Evolutionary conservation across 2,797 vertebrate species (phyloP).

Genomic region (Chloroceryle inda): DNA sequence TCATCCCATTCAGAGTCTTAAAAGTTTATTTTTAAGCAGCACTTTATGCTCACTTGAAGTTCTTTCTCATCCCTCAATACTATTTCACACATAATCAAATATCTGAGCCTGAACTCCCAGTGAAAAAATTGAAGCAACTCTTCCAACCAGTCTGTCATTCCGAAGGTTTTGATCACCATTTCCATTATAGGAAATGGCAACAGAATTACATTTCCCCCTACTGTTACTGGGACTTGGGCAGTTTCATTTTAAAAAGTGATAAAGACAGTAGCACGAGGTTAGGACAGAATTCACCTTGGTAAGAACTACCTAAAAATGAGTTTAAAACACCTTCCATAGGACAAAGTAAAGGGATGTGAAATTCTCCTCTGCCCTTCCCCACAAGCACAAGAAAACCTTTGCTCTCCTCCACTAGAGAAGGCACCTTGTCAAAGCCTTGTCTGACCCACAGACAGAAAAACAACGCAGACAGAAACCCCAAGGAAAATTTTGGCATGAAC

Average conservation of each 20-base stretch:
- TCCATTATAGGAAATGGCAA: not conserved
- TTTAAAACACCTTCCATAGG: not conserved
- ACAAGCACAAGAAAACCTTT: not conserved
- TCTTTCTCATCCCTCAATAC: not conserved
- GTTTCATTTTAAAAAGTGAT: not conserved
- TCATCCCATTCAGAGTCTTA: not conserved
- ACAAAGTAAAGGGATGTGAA: not conserved
- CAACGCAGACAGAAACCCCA: not conserved
- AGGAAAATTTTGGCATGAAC: not conserved
- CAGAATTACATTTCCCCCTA: not conserved
- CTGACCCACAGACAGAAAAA: not conserved
- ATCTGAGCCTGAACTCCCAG: not conserved
- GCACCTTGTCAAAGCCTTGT: not conserved
- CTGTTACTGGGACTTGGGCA: not conserved
- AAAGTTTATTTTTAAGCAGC: conserved; percentile 20
- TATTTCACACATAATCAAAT: conserved; percentile 1
- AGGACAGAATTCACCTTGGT: not conserved
- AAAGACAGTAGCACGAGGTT: not conserved
- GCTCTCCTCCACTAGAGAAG: not conserved
- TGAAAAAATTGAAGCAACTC: not conserved
- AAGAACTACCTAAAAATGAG: not conserved
- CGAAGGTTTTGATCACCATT: not conserved
- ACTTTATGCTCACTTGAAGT: not conserved
- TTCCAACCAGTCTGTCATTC: not conserved
- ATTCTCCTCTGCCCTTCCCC: not conserved